Base-by-base conservation (phyloP, 2,888 invertebrate species). In the Hemaris fuciformis region DNA sequence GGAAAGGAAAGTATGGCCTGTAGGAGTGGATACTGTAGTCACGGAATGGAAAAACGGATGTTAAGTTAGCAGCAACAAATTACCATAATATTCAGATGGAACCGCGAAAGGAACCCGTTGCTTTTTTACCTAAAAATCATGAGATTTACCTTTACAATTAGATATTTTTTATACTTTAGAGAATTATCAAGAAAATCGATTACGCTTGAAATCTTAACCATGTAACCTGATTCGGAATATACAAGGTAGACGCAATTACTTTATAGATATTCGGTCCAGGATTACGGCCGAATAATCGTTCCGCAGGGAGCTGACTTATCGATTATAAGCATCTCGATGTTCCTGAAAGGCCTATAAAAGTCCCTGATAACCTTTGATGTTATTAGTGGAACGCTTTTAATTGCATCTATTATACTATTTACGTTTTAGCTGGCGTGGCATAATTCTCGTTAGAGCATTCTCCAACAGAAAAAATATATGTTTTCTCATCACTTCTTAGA, bases 171-270 rank as follows among this genome's bases (percentile, higher is more conserved):
- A n/a, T n/a, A 10, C 3, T 15, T 18, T 15, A 18, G 18, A 27
- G 10, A 31, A 31, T 3, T 31, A 10, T 5, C 5, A 18, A 10
- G 3, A 31, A 23, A 53, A 18, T 27, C 18, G 10, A 18, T 27
- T 18, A 53, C 27, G 53, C 27, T 22, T 23, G 27, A 31, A 53
- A 53, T 8, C 53, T 10, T 20, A 31, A 4, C 27, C 31, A 18
- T n/a, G 27, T 31, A 31, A 53, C 53, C 1, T 3, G 58, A 64
- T 62, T 4, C 20, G 27, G 62, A 41, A 63, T 67, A 43, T 8
- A 31, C 13, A 13, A 48, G 34, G 27, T 38, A 22, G 15, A 41
- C 38, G 61, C n/a, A 58, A 64, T 57, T 48, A 64, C 64, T 18
- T 59, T 61, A 69, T 31, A 53, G 53, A 53, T 31, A 53, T 53